Evolutionary conservation across 2,113 vertebrate genomes (phyloP), one percentile per base, ranked within the genome.

Genomic region (Hylia prasina): DNA sequence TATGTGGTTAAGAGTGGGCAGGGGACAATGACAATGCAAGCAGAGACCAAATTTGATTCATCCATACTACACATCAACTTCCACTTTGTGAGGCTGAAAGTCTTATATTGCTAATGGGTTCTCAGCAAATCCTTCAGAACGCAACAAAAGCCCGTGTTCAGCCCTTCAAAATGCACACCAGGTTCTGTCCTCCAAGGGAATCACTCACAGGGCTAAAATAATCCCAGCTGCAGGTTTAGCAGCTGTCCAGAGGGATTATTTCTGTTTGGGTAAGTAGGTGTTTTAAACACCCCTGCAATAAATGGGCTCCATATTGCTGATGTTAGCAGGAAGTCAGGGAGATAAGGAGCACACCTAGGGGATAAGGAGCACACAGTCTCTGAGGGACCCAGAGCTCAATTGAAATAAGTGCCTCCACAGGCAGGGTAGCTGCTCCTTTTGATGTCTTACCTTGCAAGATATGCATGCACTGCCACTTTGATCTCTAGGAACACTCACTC

Each of bases 391-490:
- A 12, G 17, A 37, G 48, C 50, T 94, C 40, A 39, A 70, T 63
- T 53, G 7, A 77, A 80, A 11, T 4, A 60, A 75, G 13, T 25
- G 35, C 16, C 61, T 89, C 68, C 47, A 76, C 37, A 70, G 66
- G 58, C 54, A 73, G 44, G 24, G 45, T 2, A 77, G 64, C 80
- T 65, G 27, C 27, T 82, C 45, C 48, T 90, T 89, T 87, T 69
- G 76, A 95, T 81, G 94, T 77, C 51, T 89, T 42, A 66, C 64
- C 60, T 89, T 87, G 64, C 37, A 58, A 94, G 72, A 93, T 70
- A 84, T 2, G 35, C 56, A 75, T 4, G 35, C 21, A 37, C 14
- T 48, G 77, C n/a, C 40, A 44, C 91, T 96, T 94, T 86, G 80
- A 95, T 86, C 71, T 90, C 85, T 30, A 89, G 71, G 45, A 91